Evolutionary conservation across 2,888 invertebrate species (phyloP), one percentile per base, ranked within the genome.

Genomic region (Gnatocerus cornutus): DNA sequence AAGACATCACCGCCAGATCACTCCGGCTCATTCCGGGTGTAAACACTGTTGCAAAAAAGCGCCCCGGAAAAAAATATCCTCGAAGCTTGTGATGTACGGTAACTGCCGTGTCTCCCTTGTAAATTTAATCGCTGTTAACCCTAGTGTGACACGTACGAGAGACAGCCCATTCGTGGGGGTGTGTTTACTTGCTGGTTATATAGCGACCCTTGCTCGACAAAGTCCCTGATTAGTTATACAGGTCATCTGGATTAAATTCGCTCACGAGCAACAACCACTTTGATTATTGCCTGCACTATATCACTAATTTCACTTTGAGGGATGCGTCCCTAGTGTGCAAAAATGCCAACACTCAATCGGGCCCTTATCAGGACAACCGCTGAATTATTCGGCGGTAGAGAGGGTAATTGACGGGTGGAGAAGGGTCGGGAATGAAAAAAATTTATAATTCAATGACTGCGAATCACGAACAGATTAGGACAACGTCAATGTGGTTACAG

Each of bases 71-170:
- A 41, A 41, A 41, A 41, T 41, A n/a, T 12, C 41, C 41, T 30
- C 3, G 21, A 43, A 37, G 53, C 41, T 4, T 41, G 59, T 59
- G 59, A 59, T 59, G 59, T 59, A 59, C 45, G 33, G 59, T 59
- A 59, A 59, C 59, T 14, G 58, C 43, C 27, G 9, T 58, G 58
- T 21, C 46, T 59, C 59, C 33, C 46, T 59, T 59, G 62, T 62
- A 62, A 63, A 68, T 53, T 62, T 62, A 68, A 68, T 68, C 68
- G 62, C 30, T 56, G 53, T 68, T 56, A 68, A 63, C 62, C 68
- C 62, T 56, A 39, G 33, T 56, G 62, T 68, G 62, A 68, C 68
- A 68, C 55, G 62, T 68, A 56, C 53, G 43, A 10, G 39, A 68
- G 62, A 65, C 52, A 67, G 29, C 48, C 48, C 50, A 48, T 62